Conservation (phyloP, 2,888 invertebrate species). For the Onthophagus sagittarius region DNA sequence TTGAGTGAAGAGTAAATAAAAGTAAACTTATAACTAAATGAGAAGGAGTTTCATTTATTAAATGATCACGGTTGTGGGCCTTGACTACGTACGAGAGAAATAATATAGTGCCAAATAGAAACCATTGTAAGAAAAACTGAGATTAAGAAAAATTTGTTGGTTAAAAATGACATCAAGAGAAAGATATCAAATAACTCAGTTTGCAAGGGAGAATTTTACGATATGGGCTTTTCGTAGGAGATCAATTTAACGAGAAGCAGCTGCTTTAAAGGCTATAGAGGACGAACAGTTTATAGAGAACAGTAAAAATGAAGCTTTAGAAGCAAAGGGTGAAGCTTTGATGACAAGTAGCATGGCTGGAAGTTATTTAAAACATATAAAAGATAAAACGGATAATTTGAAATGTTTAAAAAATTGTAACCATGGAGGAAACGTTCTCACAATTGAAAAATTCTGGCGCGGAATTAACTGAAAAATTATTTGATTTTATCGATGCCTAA, state of each 20-base stretch:
- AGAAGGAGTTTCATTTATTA: not conserved
- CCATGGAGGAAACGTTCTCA: slow-evolving; percentile 20
- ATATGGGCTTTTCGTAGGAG: not conserved
- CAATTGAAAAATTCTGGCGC: slow-evolving; percentile 18
- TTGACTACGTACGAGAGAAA: not conserved
- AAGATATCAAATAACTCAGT: not conserved
- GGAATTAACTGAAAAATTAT: slow-evolving; percentile 10
- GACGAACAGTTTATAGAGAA: not conserved
- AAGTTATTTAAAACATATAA: slow-evolving; percentile 6
- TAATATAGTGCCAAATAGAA: not conserved
- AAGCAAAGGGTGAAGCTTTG: slow-evolving; percentile 1
- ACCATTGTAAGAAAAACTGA: not conserved
- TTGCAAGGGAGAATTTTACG: slow-evolving; percentile 2
- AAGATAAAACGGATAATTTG: slow-evolving; percentile 12
- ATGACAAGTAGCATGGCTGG: slow-evolving; percentile 11
- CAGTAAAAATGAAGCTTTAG: not conserved
- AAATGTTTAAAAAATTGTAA: slow-evolving; percentile 16
- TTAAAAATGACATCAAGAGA: not conserved
- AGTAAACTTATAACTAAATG: not conserved
- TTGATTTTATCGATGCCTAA: slow-evolving; percentile 5
- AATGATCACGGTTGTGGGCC: not conserved
- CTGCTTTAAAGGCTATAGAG: not conserved
- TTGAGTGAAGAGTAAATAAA: too few species aligned
- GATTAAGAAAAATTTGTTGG: not conserved
- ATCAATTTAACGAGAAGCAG: not conserved